phyloP scores from a whole-genome alignment of 2,113 vertebrate species.

The Merops nubicus region DNA sequence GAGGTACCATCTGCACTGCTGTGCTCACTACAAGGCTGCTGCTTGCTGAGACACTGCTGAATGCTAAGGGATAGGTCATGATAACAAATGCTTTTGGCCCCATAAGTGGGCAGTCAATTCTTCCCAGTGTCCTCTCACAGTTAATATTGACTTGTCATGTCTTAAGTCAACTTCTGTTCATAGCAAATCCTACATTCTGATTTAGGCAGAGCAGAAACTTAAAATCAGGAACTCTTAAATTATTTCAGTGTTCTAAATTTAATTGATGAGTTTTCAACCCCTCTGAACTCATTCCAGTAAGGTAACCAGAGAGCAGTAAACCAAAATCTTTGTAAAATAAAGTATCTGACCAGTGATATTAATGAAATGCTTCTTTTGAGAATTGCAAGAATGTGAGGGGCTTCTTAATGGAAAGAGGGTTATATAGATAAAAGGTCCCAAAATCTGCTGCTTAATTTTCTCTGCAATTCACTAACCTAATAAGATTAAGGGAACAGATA shows the following conservation, averaged over 20 bases:
- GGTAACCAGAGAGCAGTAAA: background rate
- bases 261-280: background rate
- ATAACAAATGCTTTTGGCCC: background rate
- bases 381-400: background rate
- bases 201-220: too few species aligned
- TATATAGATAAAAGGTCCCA: background rate
- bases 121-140: background rate
- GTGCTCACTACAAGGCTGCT: background rate
- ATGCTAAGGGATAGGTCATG: background rate
- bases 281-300: background rate
- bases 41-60: background rate
- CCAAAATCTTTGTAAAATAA: background rate
- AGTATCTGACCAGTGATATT: background rate
- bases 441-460: background rate
- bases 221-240: background rate
- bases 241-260: background rate
- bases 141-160: background rate
- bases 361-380: background rate
- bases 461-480: background rate
- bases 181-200: background rate
- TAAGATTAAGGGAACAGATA: background rate
- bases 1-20: background rate
- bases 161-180: constrained; percentile 17
- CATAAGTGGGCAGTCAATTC: background rate
- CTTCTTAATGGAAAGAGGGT: background rate